phyloP scores from a whole-genome alignment of 2,113 vertebrate species.

The Marmota monax region DNA sequence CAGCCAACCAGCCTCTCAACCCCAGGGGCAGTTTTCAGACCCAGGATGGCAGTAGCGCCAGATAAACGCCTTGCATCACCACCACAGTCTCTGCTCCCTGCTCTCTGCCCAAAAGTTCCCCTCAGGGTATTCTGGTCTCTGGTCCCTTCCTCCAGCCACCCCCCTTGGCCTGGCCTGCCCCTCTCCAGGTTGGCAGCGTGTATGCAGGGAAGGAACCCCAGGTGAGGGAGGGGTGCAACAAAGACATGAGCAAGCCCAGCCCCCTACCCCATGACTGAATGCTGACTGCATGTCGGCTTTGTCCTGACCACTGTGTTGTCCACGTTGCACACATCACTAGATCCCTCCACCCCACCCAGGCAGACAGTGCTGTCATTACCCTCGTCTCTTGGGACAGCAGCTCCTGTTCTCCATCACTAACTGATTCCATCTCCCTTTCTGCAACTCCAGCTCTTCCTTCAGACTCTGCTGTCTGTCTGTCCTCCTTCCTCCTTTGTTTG shows the following conservation, averaged over 20 bases:
- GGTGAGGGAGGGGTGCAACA: no score
- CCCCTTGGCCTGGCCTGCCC: no score
- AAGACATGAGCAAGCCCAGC: background rate
- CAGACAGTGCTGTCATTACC: background rate
- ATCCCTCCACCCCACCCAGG: background rate
- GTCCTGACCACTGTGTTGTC: no score
- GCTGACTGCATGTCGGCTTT: no score
- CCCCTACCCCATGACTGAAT: background rate
- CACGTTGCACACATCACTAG: no score
- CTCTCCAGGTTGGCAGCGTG: no score
- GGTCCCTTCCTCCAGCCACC: background rate
- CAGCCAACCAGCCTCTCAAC: background rate
- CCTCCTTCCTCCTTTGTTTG: background rate
- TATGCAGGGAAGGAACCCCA: rapidly evolving
- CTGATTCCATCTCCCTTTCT: background rate
- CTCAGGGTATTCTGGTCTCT: background rate
- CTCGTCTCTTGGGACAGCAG: background rate
- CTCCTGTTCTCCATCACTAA: background rate
- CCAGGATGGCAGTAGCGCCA: background rate
- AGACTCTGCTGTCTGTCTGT: no score
- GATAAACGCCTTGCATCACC: no score
- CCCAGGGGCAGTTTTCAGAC: background rate
- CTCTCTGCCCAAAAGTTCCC: background rate
- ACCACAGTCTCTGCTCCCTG: background rate
- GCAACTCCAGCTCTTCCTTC: rapidly evolving